Percentiles rank a stretch among this genome's conserved stretches.
phyloP scores from a whole-genome alignment of 2,888 invertebrate genomes.

The Brachyopa scutellaris region DNA sequence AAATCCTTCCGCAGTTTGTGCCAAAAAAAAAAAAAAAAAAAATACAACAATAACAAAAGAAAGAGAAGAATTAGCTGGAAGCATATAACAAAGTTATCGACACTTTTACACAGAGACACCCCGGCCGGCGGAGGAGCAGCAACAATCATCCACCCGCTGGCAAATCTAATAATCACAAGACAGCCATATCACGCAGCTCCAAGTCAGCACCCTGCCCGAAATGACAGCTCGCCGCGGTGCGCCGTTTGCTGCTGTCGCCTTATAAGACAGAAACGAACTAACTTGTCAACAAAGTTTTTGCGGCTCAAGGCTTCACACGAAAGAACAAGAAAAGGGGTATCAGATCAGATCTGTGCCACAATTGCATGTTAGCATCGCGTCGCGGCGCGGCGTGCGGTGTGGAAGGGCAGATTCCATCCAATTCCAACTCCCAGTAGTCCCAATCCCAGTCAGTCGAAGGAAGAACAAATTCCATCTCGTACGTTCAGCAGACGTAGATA shows the following conservation, averaged over 20 bases:
- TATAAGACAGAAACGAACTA: no score
- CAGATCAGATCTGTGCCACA: neutral
- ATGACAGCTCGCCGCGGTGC: neutral
- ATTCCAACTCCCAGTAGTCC: neutral
- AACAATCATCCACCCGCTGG: conserved; percentile 52
- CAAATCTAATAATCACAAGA: conserved; percentile 55
- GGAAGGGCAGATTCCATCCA: conserved; percentile 3
- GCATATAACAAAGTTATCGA: conserved; percentile 41
- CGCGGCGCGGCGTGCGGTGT: no score
- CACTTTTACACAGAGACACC: conserved; percentile 34
- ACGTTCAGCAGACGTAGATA: conserved; percentile 27
- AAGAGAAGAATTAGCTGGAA: conserved; percentile 36
- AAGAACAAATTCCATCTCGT: conserved; percentile 41
- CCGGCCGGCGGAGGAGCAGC: neutral
- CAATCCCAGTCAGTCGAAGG: no score
- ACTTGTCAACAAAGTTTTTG: conserved; percentile 65
- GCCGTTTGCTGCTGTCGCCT: no score
- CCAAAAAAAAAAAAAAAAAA: no score
- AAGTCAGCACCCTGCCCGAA: conserved; percentile 3
- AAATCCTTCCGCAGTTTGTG: conserved; percentile 20
- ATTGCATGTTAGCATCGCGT: conserved; percentile 20
- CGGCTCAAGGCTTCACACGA: neutral
- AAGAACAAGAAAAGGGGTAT: neutral
- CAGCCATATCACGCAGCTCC: neutral
- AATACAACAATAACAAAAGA: no score